Evolutionary conservation across 2,797 vertebrate species (phyloP), one percentile per base, ranked within the genome.

Genomic region (Crenuchus spilurus): DNA sequence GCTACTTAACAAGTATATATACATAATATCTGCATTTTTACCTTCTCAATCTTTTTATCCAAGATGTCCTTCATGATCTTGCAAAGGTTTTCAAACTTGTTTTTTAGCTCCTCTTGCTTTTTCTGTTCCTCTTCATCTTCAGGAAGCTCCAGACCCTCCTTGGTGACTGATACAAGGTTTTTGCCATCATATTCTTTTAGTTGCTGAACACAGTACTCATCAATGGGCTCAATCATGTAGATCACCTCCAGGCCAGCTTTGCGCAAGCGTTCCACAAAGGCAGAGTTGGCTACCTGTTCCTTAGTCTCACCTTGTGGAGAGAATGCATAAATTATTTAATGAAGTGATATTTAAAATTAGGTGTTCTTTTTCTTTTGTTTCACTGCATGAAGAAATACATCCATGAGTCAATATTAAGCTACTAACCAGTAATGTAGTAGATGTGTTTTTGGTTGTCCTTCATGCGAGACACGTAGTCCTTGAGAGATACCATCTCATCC

Each of bases 181-280:
- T 97, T 98, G 8, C 96, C 96, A 58, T 98, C 96, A 0, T 94
- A 98, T 20, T 97, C 96, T 64, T 99, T 99, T 77, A 99, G 89
- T 89, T 99, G 97, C 77, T 99, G 97, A 31, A 99, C 97, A 0
- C 97, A 98, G 81, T 99, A 99, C 52, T 99, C 97, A 22, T 99
- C 97, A 1, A 99, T 99, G 11, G 97, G 97, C 83, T 99, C 97
- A 0, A 97, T 97, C 97, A 99, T 99, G 70, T 99, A 99, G 72
- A 98, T 96, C 61, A 99, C 97, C 46, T 99, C 97, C 0, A 98
- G 88, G 41, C 96, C 96, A 0, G 95, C 95, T 74, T 99, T 98
- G 60, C 96, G 94, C 0, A 99, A 95, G 0, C 94, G 94, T 83
- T 99, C 97, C 84, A 99, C 97, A 1, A 99, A 99, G 31, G 96